Evolutionary conservation across 2,113 vertebrate genomes (phyloP), one percentile per base, ranked within the genome.

Genomic region (Crotophaga sulcirostris): DNA sequence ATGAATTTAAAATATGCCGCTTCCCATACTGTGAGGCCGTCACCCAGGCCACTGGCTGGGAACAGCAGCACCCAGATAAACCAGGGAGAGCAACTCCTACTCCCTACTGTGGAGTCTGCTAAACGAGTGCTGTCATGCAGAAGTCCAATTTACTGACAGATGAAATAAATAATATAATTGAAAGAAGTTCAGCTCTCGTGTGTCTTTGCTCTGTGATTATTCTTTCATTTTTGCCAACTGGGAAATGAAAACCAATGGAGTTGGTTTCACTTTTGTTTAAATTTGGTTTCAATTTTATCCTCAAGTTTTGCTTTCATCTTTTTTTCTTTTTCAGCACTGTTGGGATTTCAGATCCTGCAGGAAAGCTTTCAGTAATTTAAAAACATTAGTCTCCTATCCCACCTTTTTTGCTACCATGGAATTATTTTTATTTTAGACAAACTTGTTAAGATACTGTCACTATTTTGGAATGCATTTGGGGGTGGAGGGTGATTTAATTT

Each of bases 221-320:
- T 94, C 93, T 95, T 93, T 95, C 93, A 93, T 93, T 92, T 91
- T 88, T 90, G 93, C 92, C 94, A 90, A 56, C 19, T 95, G 90
- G 94, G 52, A 96, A 95, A 96, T 34, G 25, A 95, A 96, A 96
- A 95, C 21, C 83, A 49, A 93, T 16, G 64, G 88, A 96, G 54
- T 62, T 1, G 0, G 94, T 96, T 97, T 97, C 96, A 90, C 96
- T 97, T 97, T 96, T 97, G 85, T 92, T 97, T 96, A 67, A 86
- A 86, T 77, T 94, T 88, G 88, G 92, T 97, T 96, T 97, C 95
- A 96, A 86, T 96, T 96, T 93, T 95, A 92, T 97, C 94, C 95
- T 90, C 56, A 54, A 81, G 93, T 96, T 96, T 96, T 96, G 90
- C 94, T 97, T 97, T 97, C 93, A 93, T 49, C 86, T 94, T 94